Evolutionary conservation across 23 tunicate genomes (phyloP).

Genomic region (Ascidia mentula): DNA sequence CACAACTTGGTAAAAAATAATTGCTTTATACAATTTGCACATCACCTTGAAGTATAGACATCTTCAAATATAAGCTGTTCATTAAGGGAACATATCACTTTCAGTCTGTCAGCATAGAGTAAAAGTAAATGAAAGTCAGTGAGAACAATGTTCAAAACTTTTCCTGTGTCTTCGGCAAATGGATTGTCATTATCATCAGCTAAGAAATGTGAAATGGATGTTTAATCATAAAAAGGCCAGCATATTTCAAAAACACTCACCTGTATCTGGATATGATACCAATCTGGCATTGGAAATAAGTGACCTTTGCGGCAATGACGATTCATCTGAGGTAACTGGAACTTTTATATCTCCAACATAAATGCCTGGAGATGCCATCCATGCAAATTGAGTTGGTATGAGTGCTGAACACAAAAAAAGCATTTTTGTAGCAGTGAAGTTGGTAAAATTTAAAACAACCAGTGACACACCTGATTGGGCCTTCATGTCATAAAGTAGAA

Average conservation of each 20-base stretch:
- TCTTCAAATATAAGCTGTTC: conserved; percentile 83
- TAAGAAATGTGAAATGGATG: not conserved
- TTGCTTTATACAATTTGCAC: too few relatives aligned
- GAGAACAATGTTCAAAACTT: conserved; percentile 50
- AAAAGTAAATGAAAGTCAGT: conserved; percentile 78
- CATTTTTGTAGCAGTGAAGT: not conserved
- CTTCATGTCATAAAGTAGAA: conserved; percentile 34
- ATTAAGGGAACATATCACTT: conserved; percentile 63
- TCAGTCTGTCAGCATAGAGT: conserved; percentile 56
- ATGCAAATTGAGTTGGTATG: conserved; percentile 72
- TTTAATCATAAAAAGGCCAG: not conserved
- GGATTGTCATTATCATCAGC: conserved; percentile 44
- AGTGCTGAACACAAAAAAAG: not conserved
- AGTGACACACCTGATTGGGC: conserved; percentile 20
- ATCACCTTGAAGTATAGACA: conserved; percentile 69
- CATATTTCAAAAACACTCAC: not conserved
- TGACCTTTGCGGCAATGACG: conserved; percentile 54
- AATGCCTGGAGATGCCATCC: conserved; percentile 81
- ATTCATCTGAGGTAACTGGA: conserved; percentile 41
- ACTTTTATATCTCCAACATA: conserved; percentile 72
- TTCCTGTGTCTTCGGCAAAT: conserved; percentile 36
- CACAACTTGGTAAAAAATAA: not conserved
- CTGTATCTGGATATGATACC: conserved; percentile 71
- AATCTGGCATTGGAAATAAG: conserved; percentile 55
- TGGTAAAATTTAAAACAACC: not conserved